Base-by-base conservation (phyloP, 2,888 invertebrate species). In the Agriopis aurantiaria region DNA sequence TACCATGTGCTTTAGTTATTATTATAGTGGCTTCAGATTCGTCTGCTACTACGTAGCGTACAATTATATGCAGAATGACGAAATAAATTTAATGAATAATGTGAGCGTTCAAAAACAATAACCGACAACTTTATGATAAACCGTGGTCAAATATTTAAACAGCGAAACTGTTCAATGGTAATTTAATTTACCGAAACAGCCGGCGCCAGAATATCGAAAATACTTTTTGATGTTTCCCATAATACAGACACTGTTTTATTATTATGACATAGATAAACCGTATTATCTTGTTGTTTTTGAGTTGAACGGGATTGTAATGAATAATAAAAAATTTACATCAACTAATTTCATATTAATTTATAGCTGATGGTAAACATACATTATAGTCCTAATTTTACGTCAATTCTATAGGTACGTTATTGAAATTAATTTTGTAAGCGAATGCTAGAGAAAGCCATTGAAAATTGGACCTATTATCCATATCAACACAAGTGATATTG, bases 191-290 rank as follows among this genome's bases (percentile, higher is more conserved):
- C 66, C 70, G 49, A 70, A 67, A 66, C 66, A 55, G 66, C 63
- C 55, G 70, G 70, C 70, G 70, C 59, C 66, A 58, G 59, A 45
- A 67, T 67, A 71, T 66, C 55, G 59, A 71, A 66, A 71, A 71
- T 67, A 63, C 43, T 58, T 62, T 62, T 67, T 66, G 55, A 71
- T 71, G 66, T 66, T 66, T 69, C 63, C 66, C 55, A 63, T 71
- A 66, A 67, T 64, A 63, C 61, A 60, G 56, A 63, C 66, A 48
- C 59, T 3, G 66, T 71, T 71, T 67, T 71, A 71, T 71, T 67
- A 67, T 71, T 67, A 66, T 64, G 70, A 71, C 66, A 66, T 71
- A 71, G 69, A 69, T 66, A 67, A 66, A 71, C 63, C 55, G 63
- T 45, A 71, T 71, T 67, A 71, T 57, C 70, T 51, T 71, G 66